Percentiles rank a stretch among this genome's conserved stretches.
phyloP scores from a whole-genome alignment of 2,113 vertebrate genomes.

The Tamias sibiricus region DNA sequence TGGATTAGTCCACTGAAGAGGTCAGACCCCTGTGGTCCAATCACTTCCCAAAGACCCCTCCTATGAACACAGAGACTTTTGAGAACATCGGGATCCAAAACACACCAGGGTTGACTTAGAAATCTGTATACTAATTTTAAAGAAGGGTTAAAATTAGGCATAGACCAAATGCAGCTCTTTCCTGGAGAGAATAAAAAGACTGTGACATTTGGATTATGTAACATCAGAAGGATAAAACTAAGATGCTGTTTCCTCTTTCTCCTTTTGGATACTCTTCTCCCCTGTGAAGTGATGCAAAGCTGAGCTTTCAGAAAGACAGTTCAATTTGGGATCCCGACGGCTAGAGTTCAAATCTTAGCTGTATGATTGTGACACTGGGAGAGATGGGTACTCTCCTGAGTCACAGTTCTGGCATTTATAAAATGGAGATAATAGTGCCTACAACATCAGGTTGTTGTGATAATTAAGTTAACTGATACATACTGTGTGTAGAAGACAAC shows the following conservation, averaged over 20 bases:
- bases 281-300: not conserved
- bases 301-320: not conserved
- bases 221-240: not conserved
- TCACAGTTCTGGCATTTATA: not conserved
- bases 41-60: too few species aligned
- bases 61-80: too few species aligned
- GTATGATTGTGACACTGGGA: not conserved
- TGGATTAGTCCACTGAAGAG: too few species aligned
- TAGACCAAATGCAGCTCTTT: not conserved
- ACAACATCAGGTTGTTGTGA: not conserved
- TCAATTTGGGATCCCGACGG: not conserved
- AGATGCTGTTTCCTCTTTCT: not conserved
- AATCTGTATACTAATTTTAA: conserved; percentile 19
- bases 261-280: not conserved
- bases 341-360: not conserved
- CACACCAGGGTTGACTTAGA: not conserved
- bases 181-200: not conserved
- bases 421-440: not conserved
- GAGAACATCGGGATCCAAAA: too few species aligned
- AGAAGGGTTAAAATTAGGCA: conserved; percentile 51
- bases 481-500: not conserved
- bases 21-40: too few species aligned
- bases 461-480: not conserved
- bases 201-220: not conserved
- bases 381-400: not conserved